Conservation (phyloP, 2,888 invertebrate species). For the Thymelicus sylvestris region DNA sequence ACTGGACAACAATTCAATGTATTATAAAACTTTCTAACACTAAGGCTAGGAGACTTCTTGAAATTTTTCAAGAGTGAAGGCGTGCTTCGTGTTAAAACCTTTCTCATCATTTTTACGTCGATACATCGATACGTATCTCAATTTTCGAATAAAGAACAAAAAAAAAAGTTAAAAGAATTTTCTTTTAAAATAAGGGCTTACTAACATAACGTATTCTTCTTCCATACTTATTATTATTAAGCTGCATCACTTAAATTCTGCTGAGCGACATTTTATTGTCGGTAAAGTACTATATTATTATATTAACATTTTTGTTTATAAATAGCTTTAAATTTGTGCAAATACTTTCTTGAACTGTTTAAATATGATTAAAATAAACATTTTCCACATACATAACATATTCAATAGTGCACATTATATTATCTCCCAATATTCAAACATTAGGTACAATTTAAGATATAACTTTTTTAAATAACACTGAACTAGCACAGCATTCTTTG, state of each 20-base stretch:
- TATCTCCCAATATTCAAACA: background rate
- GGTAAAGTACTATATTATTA: no score
- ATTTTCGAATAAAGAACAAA: background rate
- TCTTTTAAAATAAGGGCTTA: background rate
- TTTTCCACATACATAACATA: background rate
- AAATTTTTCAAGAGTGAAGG: no score
- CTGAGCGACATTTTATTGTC: no score
- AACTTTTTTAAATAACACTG: no score
- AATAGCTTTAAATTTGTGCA: conserved; percentile 30
- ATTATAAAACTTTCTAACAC: background rate
- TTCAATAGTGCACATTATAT: no score
- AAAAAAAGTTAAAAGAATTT: background rate
- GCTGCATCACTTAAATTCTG: background rate
- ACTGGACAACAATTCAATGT: no score
- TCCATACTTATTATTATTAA: conserved; percentile 2
- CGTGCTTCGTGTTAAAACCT: no score
- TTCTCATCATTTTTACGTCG: no score
- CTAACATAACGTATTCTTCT: background rate
- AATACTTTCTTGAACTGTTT: background rate
- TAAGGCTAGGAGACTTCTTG: background rate
- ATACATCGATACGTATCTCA: no score
- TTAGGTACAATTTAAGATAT: background rate
- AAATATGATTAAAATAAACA: background rate
- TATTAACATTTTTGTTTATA: conserved; percentile 40
- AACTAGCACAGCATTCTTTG: no score